A percentile compares a stretch with the other conserved stretches of the same genome.
Conservation (phyloP, 2,888 invertebrate species). For the Cryptus viduatorius region DNA sequence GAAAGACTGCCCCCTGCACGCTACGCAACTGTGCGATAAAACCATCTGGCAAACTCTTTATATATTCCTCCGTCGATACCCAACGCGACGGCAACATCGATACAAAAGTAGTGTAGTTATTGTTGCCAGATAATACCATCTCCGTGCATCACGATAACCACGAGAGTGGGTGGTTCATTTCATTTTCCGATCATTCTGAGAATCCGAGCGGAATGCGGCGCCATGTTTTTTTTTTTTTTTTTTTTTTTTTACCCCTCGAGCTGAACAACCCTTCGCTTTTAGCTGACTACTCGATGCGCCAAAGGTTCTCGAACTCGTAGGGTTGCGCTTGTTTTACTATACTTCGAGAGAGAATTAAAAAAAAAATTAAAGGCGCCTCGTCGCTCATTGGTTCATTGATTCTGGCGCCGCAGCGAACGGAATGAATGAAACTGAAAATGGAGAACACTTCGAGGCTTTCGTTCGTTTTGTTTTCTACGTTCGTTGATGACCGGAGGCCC, state of each 20-base stretch:
- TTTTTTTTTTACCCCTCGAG: not conserved
- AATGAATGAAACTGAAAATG: constrained; percentile 73
- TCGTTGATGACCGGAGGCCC: constrained; percentile 67
- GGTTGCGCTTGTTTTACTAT: not conserved
- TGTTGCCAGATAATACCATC: constrained; percentile 4
- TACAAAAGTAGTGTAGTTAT: constrained; percentile 3
- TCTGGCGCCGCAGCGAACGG: constrained; percentile 73
- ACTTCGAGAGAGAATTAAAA: constrained; percentile 8
- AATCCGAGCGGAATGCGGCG: not conserved
- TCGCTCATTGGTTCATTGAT: constrained; percentile 74
- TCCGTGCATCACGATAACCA: not conserved
- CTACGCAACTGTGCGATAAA: constrained; percentile 13
- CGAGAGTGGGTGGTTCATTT: constrained; percentile 1
- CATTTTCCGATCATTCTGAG: constrained; percentile 12
- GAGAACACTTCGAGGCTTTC: constrained; percentile 32
- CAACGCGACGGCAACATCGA: not conserved
- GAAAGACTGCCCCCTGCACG: not conserved
- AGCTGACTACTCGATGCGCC: not conserved
- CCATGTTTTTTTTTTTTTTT: not conserved
- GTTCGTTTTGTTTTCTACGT: constrained; percentile 46
- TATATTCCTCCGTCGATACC: not conserved
- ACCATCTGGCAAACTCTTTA: not conserved
- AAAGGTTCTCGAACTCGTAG: not conserved
- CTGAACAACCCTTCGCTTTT: not conserved
- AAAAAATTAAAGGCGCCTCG: constrained; percentile 63